A percentile compares a stretch with the other conserved stretches of the same genome.
These are phyloP conservation scores for Pseudomyrmex flavicornis DNA, from an alignment of 1,140 invertebrate species.

Conservation along the genomic window DNA sequence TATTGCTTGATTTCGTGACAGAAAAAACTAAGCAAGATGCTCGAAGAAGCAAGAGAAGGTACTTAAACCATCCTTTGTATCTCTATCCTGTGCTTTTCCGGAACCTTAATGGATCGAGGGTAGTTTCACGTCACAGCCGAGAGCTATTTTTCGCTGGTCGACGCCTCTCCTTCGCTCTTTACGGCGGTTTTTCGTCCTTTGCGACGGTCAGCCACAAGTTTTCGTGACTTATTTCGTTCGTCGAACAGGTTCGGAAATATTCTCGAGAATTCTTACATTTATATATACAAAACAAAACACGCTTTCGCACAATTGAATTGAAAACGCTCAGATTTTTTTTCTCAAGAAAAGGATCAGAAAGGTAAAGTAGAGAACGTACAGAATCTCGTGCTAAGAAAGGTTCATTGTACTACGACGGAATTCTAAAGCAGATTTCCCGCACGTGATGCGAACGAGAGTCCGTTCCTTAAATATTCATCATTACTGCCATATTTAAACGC, in stretches of 20 bases:
- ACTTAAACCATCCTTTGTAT: conserved; percentile 74
- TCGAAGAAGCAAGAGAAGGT: conserved; percentile 35
- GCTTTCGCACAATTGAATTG: not conserved
- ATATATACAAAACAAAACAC: not conserved
- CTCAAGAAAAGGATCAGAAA: not conserved
- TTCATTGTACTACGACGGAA: not conserved
- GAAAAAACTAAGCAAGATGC: conserved; percentile 12
- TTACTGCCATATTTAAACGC: conserved; percentile 68
- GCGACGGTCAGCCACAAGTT: conserved; percentile 70
- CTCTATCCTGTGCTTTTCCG: conserved; percentile 36
- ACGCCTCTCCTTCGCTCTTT: conserved; percentile 60
- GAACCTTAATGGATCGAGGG: conserved; percentile 76
- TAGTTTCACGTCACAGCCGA: conserved; percentile 72
- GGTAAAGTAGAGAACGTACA: not conserved
- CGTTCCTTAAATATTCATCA: conserved; percentile 69
- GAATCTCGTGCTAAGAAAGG: not conserved
- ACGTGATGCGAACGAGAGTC: conserved; percentile 49
- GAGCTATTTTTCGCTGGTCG: conserved; percentile 71
- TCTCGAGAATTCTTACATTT: not conserved
- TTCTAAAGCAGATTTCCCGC: conserved; percentile 28
- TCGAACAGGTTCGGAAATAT: conserved; percentile 13
- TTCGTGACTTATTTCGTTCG: conserved; percentile 67
- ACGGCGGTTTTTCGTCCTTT: conserved; percentile 61
- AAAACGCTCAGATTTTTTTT: not conserved
- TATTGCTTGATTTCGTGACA: not conserved